Base-by-base conservation (phyloP, 2,888 invertebrate genomes). In the Malacosoma neustria region DNA sequence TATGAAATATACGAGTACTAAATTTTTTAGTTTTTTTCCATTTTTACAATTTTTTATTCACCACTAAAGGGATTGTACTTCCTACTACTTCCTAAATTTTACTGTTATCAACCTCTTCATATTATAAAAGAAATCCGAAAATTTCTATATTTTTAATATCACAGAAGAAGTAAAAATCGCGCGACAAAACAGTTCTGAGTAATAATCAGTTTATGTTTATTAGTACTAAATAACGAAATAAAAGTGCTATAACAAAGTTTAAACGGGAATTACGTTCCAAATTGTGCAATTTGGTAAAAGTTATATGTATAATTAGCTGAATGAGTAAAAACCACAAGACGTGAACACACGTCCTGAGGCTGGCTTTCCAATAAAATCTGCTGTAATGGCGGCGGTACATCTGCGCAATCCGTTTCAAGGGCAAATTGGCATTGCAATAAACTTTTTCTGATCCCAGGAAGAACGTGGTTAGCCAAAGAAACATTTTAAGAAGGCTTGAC, bases 261-360 rank as follows among this genome's bases (percentile, higher is more conserved):
- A 54, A 55, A 45, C 48, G 44, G 45, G 54, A 46, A 54, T 48
- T 55, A 48, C 48, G 42, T 51, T 51, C 51, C 57, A 58, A 69
- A 72, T 69, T 72, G 65, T 61, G 65, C 65, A 73, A 74, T 74
- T 77, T 65, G 54, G 62, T 60, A 64, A 64, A 71, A 70, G 66
- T 68, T 69, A 75, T 72, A 65, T 51, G 62, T 54, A 60, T 56
- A 72, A 73, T 76, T 73, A 74, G 61, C 37, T 38, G 41, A 40
- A 43, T 35, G 43, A 41, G 51, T 54, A 75, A 75, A 75, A 76
- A 75, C 66, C 51, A 47, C 49, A 60, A 51, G 30, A 69, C 70
- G 63, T 62, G 69, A 51, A 52, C 46, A 54, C 62, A 61, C 58
- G 69, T 60, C 45, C 45, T 41, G 42, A 34, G 49, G 46, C 44